A percentile compares a stretch with the other conserved stretches of the same genome.
Conservation (phyloP, 2,113 vertebrate species). For the Upupa epops region DNA sequence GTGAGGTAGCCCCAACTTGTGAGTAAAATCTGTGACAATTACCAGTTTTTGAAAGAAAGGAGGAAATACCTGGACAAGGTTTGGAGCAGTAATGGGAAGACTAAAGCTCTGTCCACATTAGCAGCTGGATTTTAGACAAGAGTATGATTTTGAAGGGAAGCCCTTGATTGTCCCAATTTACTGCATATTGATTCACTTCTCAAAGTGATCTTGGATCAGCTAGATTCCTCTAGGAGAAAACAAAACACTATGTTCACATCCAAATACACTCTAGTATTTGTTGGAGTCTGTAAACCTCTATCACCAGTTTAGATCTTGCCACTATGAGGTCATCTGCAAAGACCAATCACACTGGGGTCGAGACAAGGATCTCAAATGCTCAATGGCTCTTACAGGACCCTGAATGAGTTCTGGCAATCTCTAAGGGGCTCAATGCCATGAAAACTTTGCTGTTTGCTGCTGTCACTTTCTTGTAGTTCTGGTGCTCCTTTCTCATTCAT, state of each 20-base stretch:
- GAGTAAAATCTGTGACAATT: background rate
- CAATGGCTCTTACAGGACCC: background rate
- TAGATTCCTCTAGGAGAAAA: background rate
- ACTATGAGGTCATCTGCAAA: background rate
- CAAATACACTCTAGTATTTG: background rate
- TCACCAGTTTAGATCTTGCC: background rate
- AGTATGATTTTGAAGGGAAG: background rate
- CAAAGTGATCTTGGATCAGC: background rate
- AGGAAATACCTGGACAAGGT: background rate
- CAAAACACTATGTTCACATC: background rate
- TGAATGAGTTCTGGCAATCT: background rate
- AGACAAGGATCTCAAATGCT: background rate
- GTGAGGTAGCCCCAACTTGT: background rate
- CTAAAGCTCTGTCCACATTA: background rate
- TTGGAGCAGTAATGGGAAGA: background rate
- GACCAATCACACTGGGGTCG: background rate
- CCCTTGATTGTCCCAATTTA: background rate
- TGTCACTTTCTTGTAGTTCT: background rate
- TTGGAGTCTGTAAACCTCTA: background rate
- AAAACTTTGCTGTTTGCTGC: background rate
- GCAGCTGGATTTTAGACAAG: background rate
- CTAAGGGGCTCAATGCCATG: background rate
- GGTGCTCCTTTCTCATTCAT: background rate
- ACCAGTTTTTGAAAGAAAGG: background rate
- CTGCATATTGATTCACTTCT: background rate